phyloP scores from a whole-genome alignment of 37 sponge, comb jelly and placozoan species.

The Axinella damicornis region DNA sequence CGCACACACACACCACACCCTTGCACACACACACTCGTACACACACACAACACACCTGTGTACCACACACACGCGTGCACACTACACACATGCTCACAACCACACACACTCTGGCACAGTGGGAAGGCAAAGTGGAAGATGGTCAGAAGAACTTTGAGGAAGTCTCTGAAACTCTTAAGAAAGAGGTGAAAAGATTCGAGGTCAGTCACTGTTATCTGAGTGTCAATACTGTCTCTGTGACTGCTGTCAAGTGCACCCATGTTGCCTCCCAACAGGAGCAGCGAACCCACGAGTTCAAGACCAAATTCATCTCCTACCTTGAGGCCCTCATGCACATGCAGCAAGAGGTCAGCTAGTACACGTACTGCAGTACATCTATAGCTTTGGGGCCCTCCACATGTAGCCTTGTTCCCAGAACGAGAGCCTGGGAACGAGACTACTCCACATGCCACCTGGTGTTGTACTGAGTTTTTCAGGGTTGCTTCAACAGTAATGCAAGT shows the following conservation, averaged over 20 bases:
- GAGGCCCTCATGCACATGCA: slow-evolving; percentile 84
- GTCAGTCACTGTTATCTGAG: slow-evolving; percentile 21
- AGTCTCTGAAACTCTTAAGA: slow-evolving; percentile 74
- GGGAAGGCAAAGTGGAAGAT: slow-evolving; percentile 90
- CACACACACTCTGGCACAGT: too few relatives aligned
- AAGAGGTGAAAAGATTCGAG: slow-evolving; percentile 92
- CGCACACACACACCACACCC: too few relatives aligned
- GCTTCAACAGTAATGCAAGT: too few relatives aligned
- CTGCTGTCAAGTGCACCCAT: neutral
- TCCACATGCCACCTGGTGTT: too few relatives aligned
- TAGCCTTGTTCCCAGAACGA: too few relatives aligned
- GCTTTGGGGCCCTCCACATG: neutral
- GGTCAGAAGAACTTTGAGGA: slow-evolving; percentile 90
- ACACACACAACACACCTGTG: too few relatives aligned
- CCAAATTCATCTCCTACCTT: slow-evolving; percentile 71
- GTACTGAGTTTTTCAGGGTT: too few relatives aligned
- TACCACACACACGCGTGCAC: neutral
- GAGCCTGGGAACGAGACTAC: too few relatives aligned
- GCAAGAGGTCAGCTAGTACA: slow-evolving; percentile 66
- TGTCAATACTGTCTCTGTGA: too few relatives aligned
- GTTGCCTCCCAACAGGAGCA: slow-evolving; percentile 34
- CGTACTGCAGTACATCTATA: neutral
- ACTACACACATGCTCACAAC: too few relatives aligned
- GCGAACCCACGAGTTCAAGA: slow-evolving; percentile 76
- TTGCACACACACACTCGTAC: too few relatives aligned